Evolutionary conservation across 2,888 invertebrate species (phyloP).

Genomic region (Oxyteleia sp.): DNA sequence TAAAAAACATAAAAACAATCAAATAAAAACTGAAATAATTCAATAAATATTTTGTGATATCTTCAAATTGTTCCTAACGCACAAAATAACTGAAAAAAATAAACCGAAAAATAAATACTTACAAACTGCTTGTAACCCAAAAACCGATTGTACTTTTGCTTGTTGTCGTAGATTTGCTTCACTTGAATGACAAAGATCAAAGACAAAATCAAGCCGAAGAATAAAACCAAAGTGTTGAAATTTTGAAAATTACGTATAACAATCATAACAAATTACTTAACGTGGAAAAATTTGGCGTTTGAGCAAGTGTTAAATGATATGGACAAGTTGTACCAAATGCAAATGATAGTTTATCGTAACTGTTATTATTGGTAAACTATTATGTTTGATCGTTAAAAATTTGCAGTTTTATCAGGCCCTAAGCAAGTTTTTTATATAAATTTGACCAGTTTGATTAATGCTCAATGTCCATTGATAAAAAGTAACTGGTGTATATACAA

Average conservation of each 20-base stretch:
- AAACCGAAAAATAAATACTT: conserved; percentile 81
- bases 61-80: too few species aligned
- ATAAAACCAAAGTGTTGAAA: conserved; percentile 82
- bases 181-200: conserved; percentile 87
- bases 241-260: conserved; percentile 84
- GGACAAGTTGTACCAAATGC: too few species aligned
- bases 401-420: too few species aligned
- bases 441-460: neutral
- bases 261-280: conserved; percentile 78
- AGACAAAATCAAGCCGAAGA: conserved; percentile 83
- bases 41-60: too few species aligned
- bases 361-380: neutral
- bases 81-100: too few species aligned
- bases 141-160: conserved; percentile 87
- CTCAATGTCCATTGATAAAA: neutral
- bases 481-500: neutral
- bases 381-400: neutral
- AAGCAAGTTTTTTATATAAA: too few species aligned
- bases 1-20: too few species aligned
- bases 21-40: too few species aligned
- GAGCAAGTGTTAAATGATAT: too few species aligned
- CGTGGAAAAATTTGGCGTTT: neutral
- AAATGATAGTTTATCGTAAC: too few species aligned
- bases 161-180: conserved; percentile 88
- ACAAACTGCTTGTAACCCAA: conserved; percentile 88